These are phyloP conservation scores for Rhodinocichla rosea DNA, from an alignment of 2,113 vertebrate genomes.

Conservation along the genomic window DNA sequence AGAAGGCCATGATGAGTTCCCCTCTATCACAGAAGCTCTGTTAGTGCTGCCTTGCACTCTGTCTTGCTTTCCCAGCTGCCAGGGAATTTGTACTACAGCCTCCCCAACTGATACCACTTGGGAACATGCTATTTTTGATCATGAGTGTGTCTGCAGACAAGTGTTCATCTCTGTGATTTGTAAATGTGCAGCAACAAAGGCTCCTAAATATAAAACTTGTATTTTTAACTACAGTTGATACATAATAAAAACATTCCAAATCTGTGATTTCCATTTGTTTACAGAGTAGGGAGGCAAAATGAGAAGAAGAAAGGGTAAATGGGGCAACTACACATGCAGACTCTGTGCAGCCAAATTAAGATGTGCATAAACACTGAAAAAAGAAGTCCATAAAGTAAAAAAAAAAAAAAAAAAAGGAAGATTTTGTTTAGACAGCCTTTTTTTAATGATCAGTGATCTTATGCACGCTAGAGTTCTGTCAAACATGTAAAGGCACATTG, in stretches of 20 bases:
- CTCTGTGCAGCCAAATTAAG: background rate
- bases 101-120: background rate
- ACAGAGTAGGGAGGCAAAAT: background rate
- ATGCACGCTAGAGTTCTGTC: background rate
- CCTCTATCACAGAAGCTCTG: background rate
- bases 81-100: background rate
- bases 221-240: background rate
- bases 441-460: conserved; percentile 16
- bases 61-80: background rate
- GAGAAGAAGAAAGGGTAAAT: background rate
- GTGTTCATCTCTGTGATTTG: background rate
- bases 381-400: background rate
- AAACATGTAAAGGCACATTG: conserved; percentile 8
- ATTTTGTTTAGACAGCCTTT: conserved; percentile 6
- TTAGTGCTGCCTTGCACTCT: background rate
- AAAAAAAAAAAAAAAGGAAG: background rate
- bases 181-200: background rate
- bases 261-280: background rate
- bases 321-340: background rate
- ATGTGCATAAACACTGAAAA: background rate
- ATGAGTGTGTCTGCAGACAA: background rate
- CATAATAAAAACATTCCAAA: background rate
- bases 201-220: background rate
- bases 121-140: background rate
- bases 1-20: background rate